Conservation (phyloP, 2,797 vertebrate genomes). For the Hoplostethus atlanticus region DNA sequence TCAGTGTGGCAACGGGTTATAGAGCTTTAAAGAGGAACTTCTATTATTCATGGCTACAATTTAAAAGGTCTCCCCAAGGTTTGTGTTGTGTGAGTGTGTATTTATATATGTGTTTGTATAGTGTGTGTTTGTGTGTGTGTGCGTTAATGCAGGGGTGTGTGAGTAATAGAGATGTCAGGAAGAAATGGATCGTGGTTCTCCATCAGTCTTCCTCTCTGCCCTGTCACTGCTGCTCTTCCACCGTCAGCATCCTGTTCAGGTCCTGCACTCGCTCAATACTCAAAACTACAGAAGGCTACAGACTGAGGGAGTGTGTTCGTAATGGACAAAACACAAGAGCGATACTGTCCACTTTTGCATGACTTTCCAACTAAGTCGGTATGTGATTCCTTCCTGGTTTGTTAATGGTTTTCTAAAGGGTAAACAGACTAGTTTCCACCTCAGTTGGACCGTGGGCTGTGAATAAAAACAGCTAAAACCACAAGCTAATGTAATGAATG, state of each 20-base stretch:
- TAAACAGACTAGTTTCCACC: neutral
- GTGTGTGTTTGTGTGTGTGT: neutral
- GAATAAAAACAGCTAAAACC: neutral
- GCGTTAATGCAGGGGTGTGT: conserved; percentile 1
- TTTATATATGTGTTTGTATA: too few species aligned
- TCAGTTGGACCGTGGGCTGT: too few species aligned
- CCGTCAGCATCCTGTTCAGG: conserved; percentile 2
- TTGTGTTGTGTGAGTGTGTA: neutral
- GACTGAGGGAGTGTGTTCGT: too few species aligned
- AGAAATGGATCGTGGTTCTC: conserved; percentile 38
- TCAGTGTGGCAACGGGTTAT: conserved; percentile 41
- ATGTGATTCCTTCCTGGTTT: neutral
- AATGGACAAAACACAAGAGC: too few species aligned
- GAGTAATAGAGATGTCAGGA: conserved; percentile 24
- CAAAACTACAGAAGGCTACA: too few species aligned
- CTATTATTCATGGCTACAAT: conserved; percentile 65
- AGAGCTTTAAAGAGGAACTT: conserved; percentile 70
- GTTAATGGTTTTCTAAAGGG: neutral
- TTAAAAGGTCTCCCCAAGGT: conserved; percentile 40
- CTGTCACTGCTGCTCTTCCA: conserved; percentile 16
- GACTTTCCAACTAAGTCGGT: too few species aligned
- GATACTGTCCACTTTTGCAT: too few species aligned
- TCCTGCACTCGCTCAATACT: neutral
- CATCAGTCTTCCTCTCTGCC: conserved; percentile 15
- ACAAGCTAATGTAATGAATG: neutral